Conservation (phyloP, 2,888 invertebrate species). For the Lasioglossum vierecki region DNA sequence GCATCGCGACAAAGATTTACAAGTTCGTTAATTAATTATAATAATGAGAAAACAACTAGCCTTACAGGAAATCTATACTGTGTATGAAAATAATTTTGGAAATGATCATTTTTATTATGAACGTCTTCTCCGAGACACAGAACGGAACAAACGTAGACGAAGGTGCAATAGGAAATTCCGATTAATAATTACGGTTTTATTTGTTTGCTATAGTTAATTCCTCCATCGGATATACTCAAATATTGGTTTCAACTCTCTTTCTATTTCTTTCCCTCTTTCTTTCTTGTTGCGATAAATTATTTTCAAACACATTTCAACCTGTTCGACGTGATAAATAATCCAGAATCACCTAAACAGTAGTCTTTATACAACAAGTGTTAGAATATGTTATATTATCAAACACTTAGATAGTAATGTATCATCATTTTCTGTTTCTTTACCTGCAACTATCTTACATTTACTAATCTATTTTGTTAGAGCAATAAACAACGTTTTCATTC, state of each 20-base stretch:
- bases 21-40: background rate
- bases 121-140: background rate
- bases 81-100: conserved; percentile 61
- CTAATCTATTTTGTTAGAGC: conserved; percentile 63
- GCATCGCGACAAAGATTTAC: conserved; percentile 25
- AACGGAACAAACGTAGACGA: conserved; percentile 32
- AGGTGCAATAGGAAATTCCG: conserved; percentile 34
- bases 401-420: conserved; percentile 69
- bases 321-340: conserved; percentile 66
- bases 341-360: conserved; percentile 62
- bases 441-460: conserved; percentile 69
- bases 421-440: conserved; percentile 39
- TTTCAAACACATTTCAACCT: conserved; percentile 63
- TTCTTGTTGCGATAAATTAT: conserved; percentile 57
- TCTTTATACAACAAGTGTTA: conserved; percentile 69
- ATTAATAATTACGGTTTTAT: conserved; percentile 32
- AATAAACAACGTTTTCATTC: conserved; percentile 61
- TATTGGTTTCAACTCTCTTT: background rate
- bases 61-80: conserved; percentile 28
- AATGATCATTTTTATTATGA: background rate
- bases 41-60: conserved; percentile 3
- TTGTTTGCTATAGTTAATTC: conserved; percentile 6
- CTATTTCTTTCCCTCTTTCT: background rate
- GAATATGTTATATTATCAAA: conserved; percentile 72
- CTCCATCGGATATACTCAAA: conserved; percentile 14